Evolutionary conservation across 1,140 invertebrate species (phyloP), one percentile per base, ranked within the genome.

Genomic region (Eciton burchellii): DNA sequence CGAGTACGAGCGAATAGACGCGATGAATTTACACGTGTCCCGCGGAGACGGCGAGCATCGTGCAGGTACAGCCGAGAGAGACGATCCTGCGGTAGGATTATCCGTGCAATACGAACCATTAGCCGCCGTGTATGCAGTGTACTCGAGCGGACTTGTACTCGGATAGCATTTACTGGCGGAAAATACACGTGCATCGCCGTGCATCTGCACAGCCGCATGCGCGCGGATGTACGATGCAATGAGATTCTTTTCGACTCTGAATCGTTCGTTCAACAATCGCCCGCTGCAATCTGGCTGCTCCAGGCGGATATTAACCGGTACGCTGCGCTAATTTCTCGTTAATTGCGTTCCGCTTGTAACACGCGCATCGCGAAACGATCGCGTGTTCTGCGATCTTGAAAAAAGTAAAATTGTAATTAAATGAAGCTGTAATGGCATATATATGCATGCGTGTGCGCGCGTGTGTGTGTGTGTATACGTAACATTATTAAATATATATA

Each of bases 41-140:
- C 43, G 82, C 59, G 73, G 57, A 87, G 81, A 83, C 57, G 85
- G 54, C 73, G 81, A 70, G 62, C 83, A 66, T 86, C 81, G 85
- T 86, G 77, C 84, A 74, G 84, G 76, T 83, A 81, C 57, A 72
- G 82, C 77, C 68, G 68, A 47, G 65, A 87, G 85, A 85, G 81
- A 79, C 81, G 71, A 85, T 89, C 85, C 84, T 85, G 83, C 83
- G 88, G 85, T 87, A 60, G 83, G 88, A 90, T 90, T 88, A 89
- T 76, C 83, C 62, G 83, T 87, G 85, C 85, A 84, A 65, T 65
- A 85, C 54, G 88, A 85, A 83, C 87, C 89, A 90, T 90, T 90
- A 90, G 87, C 87, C 65, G 76, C 59, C 73, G 66, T 90, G 89
- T 90, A 82, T 90, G 87, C 89, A 88, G 62, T 89, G 85, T 89